Percentiles rank a stretch among this genome's conserved stretches.
These are phyloP conservation scores for Bombyx huttoni DNA, from an alignment of 2,888 invertebrate species.

Conservation along the genomic window DNA sequence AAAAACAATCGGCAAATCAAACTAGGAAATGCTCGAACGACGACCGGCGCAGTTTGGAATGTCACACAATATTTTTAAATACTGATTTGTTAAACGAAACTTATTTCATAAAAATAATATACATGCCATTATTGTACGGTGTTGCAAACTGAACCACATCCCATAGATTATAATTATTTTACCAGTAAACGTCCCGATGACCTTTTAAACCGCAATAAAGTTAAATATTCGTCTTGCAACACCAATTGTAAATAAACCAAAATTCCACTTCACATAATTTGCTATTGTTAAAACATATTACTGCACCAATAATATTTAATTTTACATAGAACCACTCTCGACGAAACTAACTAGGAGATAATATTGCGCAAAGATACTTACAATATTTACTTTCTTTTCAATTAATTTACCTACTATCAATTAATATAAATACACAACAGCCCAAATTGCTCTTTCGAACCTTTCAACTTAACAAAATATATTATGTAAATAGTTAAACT, in stretches of 20 bases:
- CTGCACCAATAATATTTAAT: slow-evolving; percentile 42
- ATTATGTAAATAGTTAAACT: slow-evolving; percentile 7
- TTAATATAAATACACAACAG: slow-evolving; percentile 55
- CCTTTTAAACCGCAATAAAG: slow-evolving; percentile 22
- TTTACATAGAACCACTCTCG: slow-evolving; percentile 28
- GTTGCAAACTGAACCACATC: slow-evolving; percentile 44
- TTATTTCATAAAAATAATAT: slow-evolving; percentile 41
- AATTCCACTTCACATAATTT: slow-evolving; percentile 20
- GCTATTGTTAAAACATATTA: slow-evolving; percentile 40
- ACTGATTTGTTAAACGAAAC: slow-evolving; percentile 67
- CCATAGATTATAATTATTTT: slow-evolving; percentile 26
- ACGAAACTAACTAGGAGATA: slow-evolving; percentile 26
- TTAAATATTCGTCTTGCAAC: slow-evolving; percentile 53
- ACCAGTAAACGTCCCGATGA: slow-evolving; percentile 23
- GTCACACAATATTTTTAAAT: slow-evolving; percentile 69
- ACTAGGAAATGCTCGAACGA: slow-evolving; percentile 17
- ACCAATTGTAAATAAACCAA: slow-evolving; percentile 27
- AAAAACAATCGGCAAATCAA: slow-evolving; percentile 34
- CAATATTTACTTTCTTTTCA: slow-evolving; percentile 13
- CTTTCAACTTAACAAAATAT: slow-evolving; percentile 24
- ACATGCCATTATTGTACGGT: slow-evolving; percentile 45
- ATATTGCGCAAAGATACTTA: slow-evolving; percentile 34
- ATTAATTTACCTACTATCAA: slow-evolving; percentile 5
- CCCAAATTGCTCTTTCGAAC: slow-evolving; percentile 29
- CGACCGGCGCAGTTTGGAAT: slow-evolving; percentile 58